These are phyloP conservation scores for Premnoplex brunnescens DNA, from an alignment of 2,797 vertebrate genomes.

Conservation along the genomic window DNA sequence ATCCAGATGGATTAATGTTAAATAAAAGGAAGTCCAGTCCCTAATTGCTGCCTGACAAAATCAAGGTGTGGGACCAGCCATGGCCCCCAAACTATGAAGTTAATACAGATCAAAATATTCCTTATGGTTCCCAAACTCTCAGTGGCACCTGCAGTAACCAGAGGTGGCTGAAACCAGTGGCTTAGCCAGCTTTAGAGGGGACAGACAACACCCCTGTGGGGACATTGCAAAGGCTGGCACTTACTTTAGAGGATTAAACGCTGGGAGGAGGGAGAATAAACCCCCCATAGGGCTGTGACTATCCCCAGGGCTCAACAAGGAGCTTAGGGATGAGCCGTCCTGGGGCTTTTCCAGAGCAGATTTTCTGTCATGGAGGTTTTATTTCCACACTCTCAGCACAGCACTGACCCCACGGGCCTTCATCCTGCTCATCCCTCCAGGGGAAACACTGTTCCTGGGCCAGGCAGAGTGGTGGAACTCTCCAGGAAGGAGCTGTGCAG, in stretches of 20 bases:
- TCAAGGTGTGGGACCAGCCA: neutral
- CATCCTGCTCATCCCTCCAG: rapidly evolving
- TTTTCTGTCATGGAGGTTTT: neutral
- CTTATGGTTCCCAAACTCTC: neutral
- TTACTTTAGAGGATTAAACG: neutral
- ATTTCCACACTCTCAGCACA: neutral
- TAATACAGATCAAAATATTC: neutral
- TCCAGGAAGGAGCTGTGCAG: neutral
- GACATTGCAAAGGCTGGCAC: neutral
- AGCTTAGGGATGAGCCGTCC: neutral
- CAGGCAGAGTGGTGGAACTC: neutral
- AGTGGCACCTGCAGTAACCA: neutral
- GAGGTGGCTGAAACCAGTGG: rapidly evolving
- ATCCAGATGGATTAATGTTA: neutral
- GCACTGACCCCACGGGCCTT: rapidly evolving
- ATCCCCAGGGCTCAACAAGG: neutral
- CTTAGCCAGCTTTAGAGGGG: neutral
- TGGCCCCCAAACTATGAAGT: neutral
- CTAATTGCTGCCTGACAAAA: neutral
- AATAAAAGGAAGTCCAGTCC: neutral
- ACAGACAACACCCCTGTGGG: neutral
- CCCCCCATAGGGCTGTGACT: neutral
- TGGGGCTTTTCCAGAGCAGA: rapidly evolving
- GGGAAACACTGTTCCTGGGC: neutral
- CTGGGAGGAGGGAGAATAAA: neutral